These are phyloP conservation scores for Hypsibius dujardini DNA, from an alignment of 1,140 invertebrate species.

Conservation along the genomic window DNA sequence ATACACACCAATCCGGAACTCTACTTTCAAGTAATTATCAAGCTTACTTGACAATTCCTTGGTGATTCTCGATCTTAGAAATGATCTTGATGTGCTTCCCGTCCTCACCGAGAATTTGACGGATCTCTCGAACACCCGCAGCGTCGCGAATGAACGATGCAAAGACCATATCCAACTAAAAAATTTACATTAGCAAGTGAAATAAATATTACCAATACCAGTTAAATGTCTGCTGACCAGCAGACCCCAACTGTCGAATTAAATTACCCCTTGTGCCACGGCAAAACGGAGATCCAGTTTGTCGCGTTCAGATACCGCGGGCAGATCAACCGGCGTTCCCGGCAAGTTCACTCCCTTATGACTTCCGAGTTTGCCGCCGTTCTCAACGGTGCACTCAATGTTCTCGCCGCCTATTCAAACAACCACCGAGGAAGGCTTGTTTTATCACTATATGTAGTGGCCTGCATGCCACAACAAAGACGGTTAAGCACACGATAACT, in stretches of 20 bases:
- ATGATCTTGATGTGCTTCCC: constrained; percentile 88
- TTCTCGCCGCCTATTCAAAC: constrained; percentile 35
- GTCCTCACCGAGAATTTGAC: constrained; percentile 64
- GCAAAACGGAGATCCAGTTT: constrained; percentile 82
- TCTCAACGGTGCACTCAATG: constrained; percentile 69
- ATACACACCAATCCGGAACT: too few relatives aligned
- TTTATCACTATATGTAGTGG: too few relatives aligned
- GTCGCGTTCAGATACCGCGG: constrained; percentile 95
- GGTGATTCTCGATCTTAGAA: constrained; percentile 93
- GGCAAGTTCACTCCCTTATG: constrained; percentile 94
- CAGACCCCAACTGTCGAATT: neutral
- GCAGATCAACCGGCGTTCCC: constrained; percentile 82
- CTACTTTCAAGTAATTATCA: too few relatives aligned
- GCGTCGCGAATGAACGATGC: constrained; percentile 94
- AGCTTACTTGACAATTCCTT: constrained; percentile 62
- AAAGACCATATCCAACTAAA: constrained; percentile 84
- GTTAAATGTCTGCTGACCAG: constrained; percentile 18
- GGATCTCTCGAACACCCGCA: constrained; percentile 67
- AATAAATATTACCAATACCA: constrained; percentile 9
- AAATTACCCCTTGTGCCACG: constrained; percentile 58
- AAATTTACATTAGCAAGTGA: too few relatives aligned
- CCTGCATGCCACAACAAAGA: too few relatives aligned
- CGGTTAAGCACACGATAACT: too few relatives aligned
- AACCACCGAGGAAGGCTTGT: neutral
- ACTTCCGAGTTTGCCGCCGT: constrained; percentile 85